phyloP scores from a whole-genome alignment of 2,888 invertebrate genomes.

The Mycalesis mineus region DNA sequence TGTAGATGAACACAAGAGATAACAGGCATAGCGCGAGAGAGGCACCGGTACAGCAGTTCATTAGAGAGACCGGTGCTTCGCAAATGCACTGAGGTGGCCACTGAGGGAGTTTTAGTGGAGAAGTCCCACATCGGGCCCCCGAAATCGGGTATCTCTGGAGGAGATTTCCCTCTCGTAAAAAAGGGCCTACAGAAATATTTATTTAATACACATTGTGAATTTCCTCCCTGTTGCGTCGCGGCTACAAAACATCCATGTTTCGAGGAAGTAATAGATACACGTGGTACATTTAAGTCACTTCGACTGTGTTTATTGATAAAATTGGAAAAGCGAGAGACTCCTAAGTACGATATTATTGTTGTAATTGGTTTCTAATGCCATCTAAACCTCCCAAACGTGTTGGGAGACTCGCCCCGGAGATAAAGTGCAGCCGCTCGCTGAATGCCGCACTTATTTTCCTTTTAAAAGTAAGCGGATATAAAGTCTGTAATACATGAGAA shows the following conservation, averaged over 20 bases:
- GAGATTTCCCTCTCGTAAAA: no score
- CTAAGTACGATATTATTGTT: slow-evolving; percentile 55
- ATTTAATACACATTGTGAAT: no score
- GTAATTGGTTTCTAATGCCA: slow-evolving; percentile 79
- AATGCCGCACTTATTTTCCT: slow-evolving; percentile 45
- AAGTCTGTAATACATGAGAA: slow-evolving; percentile 18
- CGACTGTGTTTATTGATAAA: slow-evolving; percentile 26
- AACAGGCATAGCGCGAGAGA: no score
- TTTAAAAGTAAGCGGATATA: slow-evolving; percentile 26
- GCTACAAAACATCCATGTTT: background rate
- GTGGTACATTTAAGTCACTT: slow-evolving; percentile 4
- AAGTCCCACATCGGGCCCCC: no score
- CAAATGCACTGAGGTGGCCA: no score
- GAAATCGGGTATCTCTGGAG: no score
- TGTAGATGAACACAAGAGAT: no score
- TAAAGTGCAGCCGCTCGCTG: slow-evolving; percentile 55
- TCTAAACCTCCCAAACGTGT: slow-evolving; percentile 78
- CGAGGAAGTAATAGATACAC: background rate
- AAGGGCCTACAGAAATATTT: no score
- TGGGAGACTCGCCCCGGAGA: slow-evolving; percentile 71
- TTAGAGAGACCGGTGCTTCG: no score
- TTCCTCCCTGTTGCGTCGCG: no score
- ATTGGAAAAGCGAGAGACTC: slow-evolving; percentile 29
- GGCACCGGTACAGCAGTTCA: no score
- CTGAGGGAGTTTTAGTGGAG: no score